These are phyloP conservation scores for Enteromius thamalakanensis DNA, from an alignment of 2,797 vertebrate genomes.

Conservation along the genomic window DNA sequence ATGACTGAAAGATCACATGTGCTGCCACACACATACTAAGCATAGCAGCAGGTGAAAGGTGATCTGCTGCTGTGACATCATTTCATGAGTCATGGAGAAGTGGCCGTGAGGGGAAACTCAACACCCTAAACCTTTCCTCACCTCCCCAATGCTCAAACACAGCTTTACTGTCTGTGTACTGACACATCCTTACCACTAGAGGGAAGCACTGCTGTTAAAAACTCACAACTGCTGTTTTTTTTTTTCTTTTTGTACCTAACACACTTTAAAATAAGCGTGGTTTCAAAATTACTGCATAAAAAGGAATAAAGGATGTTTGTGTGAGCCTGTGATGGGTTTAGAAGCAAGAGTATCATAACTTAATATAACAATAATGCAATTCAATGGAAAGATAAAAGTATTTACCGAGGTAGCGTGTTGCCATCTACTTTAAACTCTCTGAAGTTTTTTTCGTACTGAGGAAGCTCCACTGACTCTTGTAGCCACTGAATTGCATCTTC, in stretches of 20 bases:
- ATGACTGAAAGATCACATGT: constrained; percentile 46
- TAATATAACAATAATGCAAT: not conserved
- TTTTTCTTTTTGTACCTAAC: not conserved
- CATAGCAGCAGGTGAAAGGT: constrained; percentile 64
- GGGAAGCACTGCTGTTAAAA: constrained; percentile 23
- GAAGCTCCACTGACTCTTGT: constrained; percentile 95
- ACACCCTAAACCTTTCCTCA: constrained; percentile 54
- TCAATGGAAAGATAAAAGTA: not conserved
- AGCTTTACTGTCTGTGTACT: constrained; percentile 21
- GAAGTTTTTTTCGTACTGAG: constrained; percentile 95
- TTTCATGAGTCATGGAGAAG: constrained; percentile 71
- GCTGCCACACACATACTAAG: constrained; percentile 29
- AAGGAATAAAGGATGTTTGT: not conserved
- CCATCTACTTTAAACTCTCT: constrained; percentile 91
- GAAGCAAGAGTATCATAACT: not conserved
- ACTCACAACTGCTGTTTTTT: not conserved
- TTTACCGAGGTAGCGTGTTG: constrained; percentile 93
- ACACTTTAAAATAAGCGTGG: not conserved
- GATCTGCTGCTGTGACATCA: constrained; percentile 70
- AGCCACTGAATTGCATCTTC: constrained; percentile 93
- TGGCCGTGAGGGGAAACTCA: constrained; percentile 59
- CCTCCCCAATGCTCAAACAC: not conserved
- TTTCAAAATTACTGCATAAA: not conserved
- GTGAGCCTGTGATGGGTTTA: not conserved
- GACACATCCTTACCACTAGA: constrained; percentile 27